phyloP scores from a whole-genome alignment of 1,140 invertebrate species.

The Centruroides vittatus region DNA sequence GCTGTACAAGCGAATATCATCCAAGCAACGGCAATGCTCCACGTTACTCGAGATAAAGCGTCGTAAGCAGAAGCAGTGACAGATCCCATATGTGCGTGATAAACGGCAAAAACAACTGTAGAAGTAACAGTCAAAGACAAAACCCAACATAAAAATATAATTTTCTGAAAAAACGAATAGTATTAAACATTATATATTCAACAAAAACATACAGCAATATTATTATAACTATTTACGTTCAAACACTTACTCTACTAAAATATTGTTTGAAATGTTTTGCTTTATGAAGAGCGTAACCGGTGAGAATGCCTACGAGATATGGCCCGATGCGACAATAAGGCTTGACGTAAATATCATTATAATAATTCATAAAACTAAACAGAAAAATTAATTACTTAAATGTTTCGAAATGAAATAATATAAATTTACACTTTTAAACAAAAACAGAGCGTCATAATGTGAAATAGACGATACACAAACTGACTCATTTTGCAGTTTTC shows the following conservation, averaged over 20 bases:
- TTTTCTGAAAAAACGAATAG: too few species aligned
- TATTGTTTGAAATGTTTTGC: conserved; percentile 4
- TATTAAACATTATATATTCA: background rate
- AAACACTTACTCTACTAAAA: conserved; percentile 14
- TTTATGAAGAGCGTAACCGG: conserved; percentile 30
- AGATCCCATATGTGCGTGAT: conserved; percentile 5
- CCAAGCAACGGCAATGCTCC: conserved; percentile 32
- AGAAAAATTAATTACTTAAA: conserved; percentile 41
- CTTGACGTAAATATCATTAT: conserved; percentile 70
- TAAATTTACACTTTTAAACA: too few species aligned
- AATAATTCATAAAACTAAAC: conserved; percentile 9
- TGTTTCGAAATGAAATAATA: too few species aligned
- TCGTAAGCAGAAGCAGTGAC: conserved; percentile 35
- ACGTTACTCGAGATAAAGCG: conserved; percentile 25
- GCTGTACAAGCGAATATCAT: conserved; percentile 33
- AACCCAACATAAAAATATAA: conserved; percentile 3
- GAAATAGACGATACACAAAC: too few species aligned
- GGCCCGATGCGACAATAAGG: conserved; percentile 38
- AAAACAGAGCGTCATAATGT: too few species aligned
- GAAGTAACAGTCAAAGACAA: conserved; percentile 1
- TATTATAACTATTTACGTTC: background rate
- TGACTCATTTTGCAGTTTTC: too few species aligned
- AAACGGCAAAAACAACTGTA: conserved; percentile 10
- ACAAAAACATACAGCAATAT: background rate
- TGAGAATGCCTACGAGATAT: conserved; percentile 36